Evolutionary conservation across 2,113 vertebrate species (phyloP).

Genomic region (Ctenodactylus gundi): DNA sequence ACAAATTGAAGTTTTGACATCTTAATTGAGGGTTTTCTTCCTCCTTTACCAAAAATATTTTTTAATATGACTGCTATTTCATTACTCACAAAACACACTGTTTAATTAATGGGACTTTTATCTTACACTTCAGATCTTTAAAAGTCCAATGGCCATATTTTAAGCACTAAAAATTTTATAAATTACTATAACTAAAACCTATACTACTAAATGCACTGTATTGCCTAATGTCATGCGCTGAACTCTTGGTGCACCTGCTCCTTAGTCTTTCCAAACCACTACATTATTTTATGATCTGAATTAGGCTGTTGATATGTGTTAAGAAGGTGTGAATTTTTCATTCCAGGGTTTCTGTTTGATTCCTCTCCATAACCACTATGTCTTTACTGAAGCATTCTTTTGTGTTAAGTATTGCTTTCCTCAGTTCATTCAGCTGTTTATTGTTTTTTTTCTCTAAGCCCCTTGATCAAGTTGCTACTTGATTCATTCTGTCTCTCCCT

Average conservation of each 20-base stretch:
- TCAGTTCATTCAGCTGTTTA: too few species aligned
- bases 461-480: too few species aligned
- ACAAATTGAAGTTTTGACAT: not conserved
- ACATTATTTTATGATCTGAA: not conserved
- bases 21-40: too few species aligned
- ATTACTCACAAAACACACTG: not conserved
- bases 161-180: not conserved
- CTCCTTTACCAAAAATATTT: too few species aligned
- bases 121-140: not conserved
- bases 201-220: not conserved
- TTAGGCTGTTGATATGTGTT: not conserved
- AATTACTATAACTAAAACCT: not conserved
- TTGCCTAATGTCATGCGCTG: too few species aligned
- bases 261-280: not conserved
- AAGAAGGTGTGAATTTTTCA: accelerated
- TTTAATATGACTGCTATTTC: not conserved
- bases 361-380: too few species aligned
- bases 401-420: too few species aligned
- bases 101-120: not conserved
- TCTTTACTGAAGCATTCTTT: too few species aligned
- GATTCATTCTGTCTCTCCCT: too few species aligned
- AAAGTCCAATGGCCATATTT: not conserved
- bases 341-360: too few species aligned
- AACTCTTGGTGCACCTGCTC: not conserved
- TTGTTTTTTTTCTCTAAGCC: too few species aligned